A percentile compares a stretch with the other conserved stretches of the same genome.
Evolutionary conservation across 2,113 vertebrate genomes (phyloP).

Genomic region (Pseudolaguvia tuberculata): DNA sequence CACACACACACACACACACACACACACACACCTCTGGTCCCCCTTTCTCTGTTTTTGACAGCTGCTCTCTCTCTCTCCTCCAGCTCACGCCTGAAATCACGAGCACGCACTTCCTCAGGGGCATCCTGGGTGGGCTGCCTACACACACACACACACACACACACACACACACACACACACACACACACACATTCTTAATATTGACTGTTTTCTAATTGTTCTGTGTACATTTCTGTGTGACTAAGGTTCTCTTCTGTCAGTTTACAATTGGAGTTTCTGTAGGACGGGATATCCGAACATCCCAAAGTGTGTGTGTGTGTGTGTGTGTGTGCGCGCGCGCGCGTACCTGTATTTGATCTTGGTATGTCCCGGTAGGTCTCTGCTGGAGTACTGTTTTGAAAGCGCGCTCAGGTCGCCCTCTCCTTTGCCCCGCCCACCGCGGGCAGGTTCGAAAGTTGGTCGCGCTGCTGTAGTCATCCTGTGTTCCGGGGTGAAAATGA

Average conservation of each 20-base stretch:
- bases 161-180: not conserved
- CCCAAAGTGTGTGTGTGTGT: too few relatives aligned
- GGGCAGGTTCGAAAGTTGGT: slow-evolving; percentile 94
- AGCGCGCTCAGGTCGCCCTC: slow-evolving; percentile 94
- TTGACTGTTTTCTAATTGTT: too few relatives aligned
- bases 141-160: slow-evolving; percentile 1
- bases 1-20: not conserved
- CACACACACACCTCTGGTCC: slow-evolving; percentile 75
- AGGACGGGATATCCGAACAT: too few relatives aligned
- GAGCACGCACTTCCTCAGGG: slow-evolving; percentile 89
- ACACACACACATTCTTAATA: too few relatives aligned
- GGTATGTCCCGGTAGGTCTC: slow-evolving; percentile 49
- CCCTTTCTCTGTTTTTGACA: slow-evolving; percentile 87
- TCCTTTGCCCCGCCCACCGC: slow-evolving; percentile 94
- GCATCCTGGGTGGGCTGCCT: slow-evolving; percentile 95
- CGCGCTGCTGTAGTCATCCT: slow-evolving; percentile 96
- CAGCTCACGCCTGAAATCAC: slow-evolving; percentile 93
- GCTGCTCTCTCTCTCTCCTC: slow-evolving; percentile 88
- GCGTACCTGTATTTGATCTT: slow-evolving; percentile 16
- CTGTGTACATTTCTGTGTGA: too few relatives aligned
- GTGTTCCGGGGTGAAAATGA: slow-evolving; percentile 20
- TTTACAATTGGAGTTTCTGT: too few relatives aligned
- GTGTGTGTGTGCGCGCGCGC: not conserved
- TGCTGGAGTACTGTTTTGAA: slow-evolving; percentile 94
- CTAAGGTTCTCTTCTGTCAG: too few relatives aligned